Percentiles rank a stretch among this genome's conserved stretches.
Evolutionary conservation across 2,888 invertebrate species (phyloP).

Genomic region (Fissipunctia ypsillon): DNA sequence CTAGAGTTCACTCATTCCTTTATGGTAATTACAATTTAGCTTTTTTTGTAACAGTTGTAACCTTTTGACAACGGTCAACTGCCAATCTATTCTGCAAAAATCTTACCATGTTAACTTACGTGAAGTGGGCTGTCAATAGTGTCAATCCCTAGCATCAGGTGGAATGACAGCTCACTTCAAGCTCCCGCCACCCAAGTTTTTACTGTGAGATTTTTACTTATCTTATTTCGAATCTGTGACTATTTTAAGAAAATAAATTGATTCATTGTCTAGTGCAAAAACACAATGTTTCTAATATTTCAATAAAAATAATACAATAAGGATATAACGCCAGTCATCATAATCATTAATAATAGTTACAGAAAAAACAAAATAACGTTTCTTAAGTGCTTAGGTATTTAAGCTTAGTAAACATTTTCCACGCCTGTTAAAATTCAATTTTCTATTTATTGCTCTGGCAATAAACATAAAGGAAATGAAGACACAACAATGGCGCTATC

Average conservation of each 20-base stretch:
- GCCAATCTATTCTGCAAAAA: background rate
- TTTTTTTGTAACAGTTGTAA: background rate
- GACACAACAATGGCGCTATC: conserved; percentile 79
- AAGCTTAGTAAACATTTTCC: conserved; percentile 68
- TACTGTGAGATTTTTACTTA: background rate
- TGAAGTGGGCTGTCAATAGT: background rate
- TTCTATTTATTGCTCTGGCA: conserved; percentile 74
- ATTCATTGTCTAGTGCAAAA: background rate
- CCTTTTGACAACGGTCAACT: background rate
- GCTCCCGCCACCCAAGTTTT: too few relatives aligned
- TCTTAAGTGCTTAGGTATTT: conserved; percentile 55
- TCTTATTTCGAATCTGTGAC: background rate
- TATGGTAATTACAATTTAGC: background rate
- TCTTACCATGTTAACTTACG: background rate
- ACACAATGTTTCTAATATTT: conserved; percentile 13
- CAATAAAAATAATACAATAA: conserved; percentile 2
- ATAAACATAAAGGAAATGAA: conserved; percentile 81
- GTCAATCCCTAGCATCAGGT: background rate
- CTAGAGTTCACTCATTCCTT: background rate
- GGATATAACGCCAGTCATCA: background rate
- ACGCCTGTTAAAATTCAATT: conserved; percentile 75
- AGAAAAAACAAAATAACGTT: conserved; percentile 18
- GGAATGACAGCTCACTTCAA: background rate
- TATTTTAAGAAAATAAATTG: background rate
- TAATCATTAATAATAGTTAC: conserved; percentile 21